Evolutionary conservation across 2,888 invertebrate species (phyloP), one percentile per base, ranked within the genome.

Genomic region (Euplagia quadripunctaria): DNA sequence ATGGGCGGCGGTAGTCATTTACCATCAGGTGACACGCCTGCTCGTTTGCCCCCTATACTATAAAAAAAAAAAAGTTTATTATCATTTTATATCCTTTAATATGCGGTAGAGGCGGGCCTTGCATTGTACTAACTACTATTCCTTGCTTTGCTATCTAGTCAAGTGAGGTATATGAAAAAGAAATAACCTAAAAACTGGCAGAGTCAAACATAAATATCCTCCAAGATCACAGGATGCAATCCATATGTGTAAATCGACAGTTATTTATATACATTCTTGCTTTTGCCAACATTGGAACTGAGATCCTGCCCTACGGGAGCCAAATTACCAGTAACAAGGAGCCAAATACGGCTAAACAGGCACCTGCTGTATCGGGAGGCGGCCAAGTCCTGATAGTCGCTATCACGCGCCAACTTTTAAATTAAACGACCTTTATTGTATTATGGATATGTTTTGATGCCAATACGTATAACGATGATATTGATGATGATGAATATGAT

Each of bases 361-460:
- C 91, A 93, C 92, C 92, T 93, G 92, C 84, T 80, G 78, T 79
- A 83, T 79, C 82, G 84, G 76, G 76, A 82, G 72, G 82, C 74
- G 77, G 90, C 91, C 89, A 88, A 89, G 85, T 89, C 82, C 80
- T 78, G 78, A 79, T 82, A 83, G 73, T 68, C 72, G 71, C 79
- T 72, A 78, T 79, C 77, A 84, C 66, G 84, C 79, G 91, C 93
- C 92, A 93, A 92, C 83, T 90, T 91, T 90, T 85, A 91, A 91
- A 93, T 92, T 90, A 91, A 74, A 86, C 71, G 70, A 68, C 43
- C 67, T 70, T 61, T 68, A 71, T 70, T 65, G 17, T 64, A 31
- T 16, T 41, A 63, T 16, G n/a, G 69, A 65, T 49, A 42, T 11
- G 49, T 51, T 73, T 61, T 52, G 20, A 51, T 31, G 20, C 41